phyloP scores from a whole-genome alignment of 2,888 invertebrate species.

The Hymenopus coronatus region DNA sequence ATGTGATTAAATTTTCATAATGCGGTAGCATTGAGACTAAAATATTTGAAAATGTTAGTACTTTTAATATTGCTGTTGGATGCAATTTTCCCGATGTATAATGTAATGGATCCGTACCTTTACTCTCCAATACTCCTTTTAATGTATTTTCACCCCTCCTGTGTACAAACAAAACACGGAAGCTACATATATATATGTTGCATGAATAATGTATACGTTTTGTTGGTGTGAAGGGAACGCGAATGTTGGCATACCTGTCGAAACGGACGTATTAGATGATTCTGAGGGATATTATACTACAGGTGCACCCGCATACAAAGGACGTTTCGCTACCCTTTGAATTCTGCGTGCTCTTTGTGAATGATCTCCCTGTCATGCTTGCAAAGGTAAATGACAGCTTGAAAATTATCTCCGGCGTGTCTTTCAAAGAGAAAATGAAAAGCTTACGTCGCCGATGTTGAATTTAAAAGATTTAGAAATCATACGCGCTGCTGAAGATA shows the following conservation, averaged over 20 bases:
- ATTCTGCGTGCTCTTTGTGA: neutral
- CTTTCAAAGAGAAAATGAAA: no score
- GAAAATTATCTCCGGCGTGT: neutral
- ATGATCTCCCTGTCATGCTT: neutral
- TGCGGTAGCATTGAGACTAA: no score
- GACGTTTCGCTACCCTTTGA: neutral
- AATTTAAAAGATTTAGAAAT: no score
- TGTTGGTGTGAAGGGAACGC: neutral
- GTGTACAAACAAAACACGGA: no score
- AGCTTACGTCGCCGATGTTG: no score
- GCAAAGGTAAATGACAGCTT: neutral
- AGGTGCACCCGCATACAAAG: neutral
- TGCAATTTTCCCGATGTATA: fast-evolving
- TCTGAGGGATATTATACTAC: neutral
- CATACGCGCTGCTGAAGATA: no score
- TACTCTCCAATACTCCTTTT: no score
- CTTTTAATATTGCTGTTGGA: no score
- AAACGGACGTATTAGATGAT: neutral
- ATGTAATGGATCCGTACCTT: no score
- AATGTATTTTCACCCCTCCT: no score
- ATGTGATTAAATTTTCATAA: no score
- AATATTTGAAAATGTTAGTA: no score
- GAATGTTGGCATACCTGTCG: neutral
- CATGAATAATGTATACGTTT: neutral
- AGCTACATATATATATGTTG: neutral